Conservation (phyloP, 2,888 invertebrate genomes). For the Trisateles emortualis region DNA sequence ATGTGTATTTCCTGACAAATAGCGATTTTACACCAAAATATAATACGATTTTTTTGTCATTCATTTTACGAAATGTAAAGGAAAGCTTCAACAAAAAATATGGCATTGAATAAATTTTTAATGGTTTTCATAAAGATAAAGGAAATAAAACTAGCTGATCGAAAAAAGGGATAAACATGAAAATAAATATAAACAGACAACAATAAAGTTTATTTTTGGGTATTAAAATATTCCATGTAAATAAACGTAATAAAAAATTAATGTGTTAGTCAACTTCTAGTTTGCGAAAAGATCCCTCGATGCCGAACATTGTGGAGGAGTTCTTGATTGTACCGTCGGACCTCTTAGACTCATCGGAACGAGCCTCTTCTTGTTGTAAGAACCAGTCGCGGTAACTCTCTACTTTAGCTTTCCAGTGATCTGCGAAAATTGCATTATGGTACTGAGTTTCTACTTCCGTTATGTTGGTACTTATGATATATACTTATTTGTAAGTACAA, state of each 20-base stretch:
- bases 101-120: no score
- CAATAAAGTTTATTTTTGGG: background rate
- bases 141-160: background rate
- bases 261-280: conserved; percentile 75
- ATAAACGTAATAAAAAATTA: background rate
- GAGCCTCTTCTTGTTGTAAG: conserved; percentile 59
- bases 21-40: no score
- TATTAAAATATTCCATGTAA: background rate
- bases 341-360: conserved; percentile 82
- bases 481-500: no score
- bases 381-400: conserved; percentile 61
- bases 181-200: background rate
- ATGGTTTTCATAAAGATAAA: no score
- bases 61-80: no score
- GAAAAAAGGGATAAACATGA: background rate
- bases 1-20: no score
- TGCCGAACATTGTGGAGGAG: conserved; percentile 71
- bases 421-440: conserved; percentile 46
- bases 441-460: conserved; percentile 6
- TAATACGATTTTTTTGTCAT: no score
- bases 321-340: conserved; percentile 71
- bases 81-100: no score
- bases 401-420: conserved; percentile 69
- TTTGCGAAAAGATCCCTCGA: conserved; percentile 76
- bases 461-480: background rate